These are phyloP conservation scores for Deilephila porcellus DNA, from an alignment of 2,888 invertebrate genomes.

Conservation along the genomic window DNA sequence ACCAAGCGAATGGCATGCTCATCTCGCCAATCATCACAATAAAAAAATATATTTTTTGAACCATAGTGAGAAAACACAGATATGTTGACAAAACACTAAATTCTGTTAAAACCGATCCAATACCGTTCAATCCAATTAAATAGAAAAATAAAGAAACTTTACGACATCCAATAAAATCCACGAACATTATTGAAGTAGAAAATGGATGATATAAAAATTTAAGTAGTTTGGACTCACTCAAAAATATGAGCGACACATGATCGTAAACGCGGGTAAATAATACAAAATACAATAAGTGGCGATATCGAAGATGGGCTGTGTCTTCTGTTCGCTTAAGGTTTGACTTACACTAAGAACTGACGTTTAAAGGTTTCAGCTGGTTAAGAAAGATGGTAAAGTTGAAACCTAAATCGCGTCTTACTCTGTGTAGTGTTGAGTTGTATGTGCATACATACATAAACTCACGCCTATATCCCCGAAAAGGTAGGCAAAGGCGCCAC, in stretches of 20 bases:
- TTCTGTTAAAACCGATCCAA: slow-evolving; percentile 10
- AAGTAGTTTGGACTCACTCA: slow-evolving; percentile 81
- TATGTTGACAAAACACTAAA: neutral
- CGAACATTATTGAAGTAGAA: slow-evolving; percentile 74
- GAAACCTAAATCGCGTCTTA: too few species aligned
- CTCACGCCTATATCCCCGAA: too few species aligned
- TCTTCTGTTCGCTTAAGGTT: slow-evolving; percentile 51
- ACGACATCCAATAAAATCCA: slow-evolving; percentile 70
- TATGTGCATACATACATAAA: too few species aligned
- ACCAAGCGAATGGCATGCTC: too few species aligned
- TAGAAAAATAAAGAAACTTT: slow-evolving; percentile 63
- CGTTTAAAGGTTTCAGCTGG: neutral
- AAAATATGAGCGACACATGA: slow-evolving; percentile 75
- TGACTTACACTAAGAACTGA: slow-evolving; percentile 45
- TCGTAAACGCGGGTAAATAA: slow-evolving; percentile 83
- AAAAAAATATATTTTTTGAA: too few species aligned
- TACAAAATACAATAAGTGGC: slow-evolving; percentile 84
- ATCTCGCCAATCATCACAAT: too few species aligned
- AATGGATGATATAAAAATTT: slow-evolving; percentile 76
- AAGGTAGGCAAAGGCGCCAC: too few species aligned
- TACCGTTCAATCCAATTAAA: slow-evolving; percentile 65
- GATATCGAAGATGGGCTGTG: slow-evolving; percentile 72
- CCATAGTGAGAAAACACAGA: too few species aligned
- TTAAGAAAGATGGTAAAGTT: too few species aligned
- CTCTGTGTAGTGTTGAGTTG: too few species aligned